Evolutionary conservation across 1,140 invertebrate species (phyloP).

Genomic region (Leucophenga varia): DNA sequence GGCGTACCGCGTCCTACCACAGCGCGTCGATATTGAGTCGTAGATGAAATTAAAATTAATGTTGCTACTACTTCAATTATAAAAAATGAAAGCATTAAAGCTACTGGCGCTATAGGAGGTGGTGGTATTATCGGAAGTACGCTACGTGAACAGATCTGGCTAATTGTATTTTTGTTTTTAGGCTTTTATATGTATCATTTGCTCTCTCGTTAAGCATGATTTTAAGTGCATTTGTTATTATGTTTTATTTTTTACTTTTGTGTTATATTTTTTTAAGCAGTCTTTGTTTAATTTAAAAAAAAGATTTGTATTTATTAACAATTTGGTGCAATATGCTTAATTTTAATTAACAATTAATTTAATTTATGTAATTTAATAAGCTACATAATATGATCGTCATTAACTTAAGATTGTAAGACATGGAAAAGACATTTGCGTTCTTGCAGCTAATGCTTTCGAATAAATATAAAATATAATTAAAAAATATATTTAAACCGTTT

Average conservation of each 20-base stretch:
- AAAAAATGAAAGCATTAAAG: no score
- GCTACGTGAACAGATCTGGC: slow-evolving; percentile 28
- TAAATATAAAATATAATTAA: no score
- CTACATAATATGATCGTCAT: no score
- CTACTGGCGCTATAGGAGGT: no score
- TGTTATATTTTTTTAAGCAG: slow-evolving; percentile 1
- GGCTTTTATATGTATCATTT: slow-evolving; percentile 19
- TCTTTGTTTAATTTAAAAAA: no score
- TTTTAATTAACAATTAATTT: slow-evolving; percentile 22
- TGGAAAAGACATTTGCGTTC: no score
- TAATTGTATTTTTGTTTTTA: slow-evolving; percentile 26
- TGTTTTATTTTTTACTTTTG: slow-evolving; percentile 6
- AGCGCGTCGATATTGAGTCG: slow-evolving; percentile 45
- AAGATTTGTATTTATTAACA: slow-evolving; percentile 8
- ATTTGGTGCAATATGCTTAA: slow-evolving; percentile 38
- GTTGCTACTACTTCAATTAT: no score
- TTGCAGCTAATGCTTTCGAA: no score
- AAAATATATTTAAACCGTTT: no score
- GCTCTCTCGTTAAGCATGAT: background rate
- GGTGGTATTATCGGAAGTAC: slow-evolving; percentile 11
- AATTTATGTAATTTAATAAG: slow-evolving; percentile 15
- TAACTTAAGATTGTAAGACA: no score
- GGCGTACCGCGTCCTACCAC: slow-evolving; percentile 51
- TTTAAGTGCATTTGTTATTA: slow-evolving; percentile 33
- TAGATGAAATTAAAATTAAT: no score